Evolutionary conservation across 2,797 vertebrate genomes (phyloP).

Genomic region (Sylvilagus floridanus): DNA sequence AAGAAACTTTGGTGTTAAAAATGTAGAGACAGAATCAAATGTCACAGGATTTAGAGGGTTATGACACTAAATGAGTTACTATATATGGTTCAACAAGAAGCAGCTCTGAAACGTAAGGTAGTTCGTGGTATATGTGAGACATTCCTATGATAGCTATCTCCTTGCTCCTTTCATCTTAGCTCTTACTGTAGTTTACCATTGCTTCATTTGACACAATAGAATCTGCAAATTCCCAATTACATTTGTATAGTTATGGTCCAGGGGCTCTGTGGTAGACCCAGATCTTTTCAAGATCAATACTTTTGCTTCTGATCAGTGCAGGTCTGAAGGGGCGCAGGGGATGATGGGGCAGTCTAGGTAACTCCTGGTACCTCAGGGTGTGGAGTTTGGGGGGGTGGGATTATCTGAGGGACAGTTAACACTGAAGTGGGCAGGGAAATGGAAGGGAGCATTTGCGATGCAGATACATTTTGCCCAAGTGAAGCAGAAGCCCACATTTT

Average conservation of each 20-base stretch:
- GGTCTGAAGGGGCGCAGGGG: neutral
- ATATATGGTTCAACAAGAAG: neutral
- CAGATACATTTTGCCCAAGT: neutral
- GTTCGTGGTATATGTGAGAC: neutral
- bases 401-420: neutral
- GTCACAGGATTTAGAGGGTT: neutral
- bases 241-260: neutral
- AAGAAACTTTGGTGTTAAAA: neutral
- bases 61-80: conserved; percentile 10
- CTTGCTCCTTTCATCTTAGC: neutral
- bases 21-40: neutral
- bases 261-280: neutral
- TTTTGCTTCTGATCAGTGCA: neutral
- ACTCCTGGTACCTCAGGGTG: no score
- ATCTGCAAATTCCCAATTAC: conserved; percentile 31
- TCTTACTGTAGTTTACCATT: neutral
- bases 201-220: conserved; percentile 20
- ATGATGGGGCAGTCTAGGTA: neutral
- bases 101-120: neutral
- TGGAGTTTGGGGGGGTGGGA: neutral
- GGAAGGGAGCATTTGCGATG: neutral
- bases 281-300: neutral
- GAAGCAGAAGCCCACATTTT: neutral
- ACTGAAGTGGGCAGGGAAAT: neutral
- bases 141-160: neutral